Conservation (phyloP, 2,888 invertebrate genomes). For the Lasioglossum pauxillum region DNA sequence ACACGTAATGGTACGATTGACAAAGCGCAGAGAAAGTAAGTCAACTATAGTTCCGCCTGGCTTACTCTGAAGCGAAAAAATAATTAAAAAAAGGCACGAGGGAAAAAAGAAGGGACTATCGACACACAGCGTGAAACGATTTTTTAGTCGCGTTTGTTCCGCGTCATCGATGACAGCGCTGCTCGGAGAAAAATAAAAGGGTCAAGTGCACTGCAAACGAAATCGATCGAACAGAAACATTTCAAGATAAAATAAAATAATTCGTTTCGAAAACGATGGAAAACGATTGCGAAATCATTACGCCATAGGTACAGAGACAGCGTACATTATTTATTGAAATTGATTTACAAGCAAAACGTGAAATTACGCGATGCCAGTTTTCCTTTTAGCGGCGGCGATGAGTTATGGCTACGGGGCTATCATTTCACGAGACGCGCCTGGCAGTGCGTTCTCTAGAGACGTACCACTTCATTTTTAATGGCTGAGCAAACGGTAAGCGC, state of each 20-base stretch:
- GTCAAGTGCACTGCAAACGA: neutral
- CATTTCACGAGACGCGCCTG: constrained; percentile 48
- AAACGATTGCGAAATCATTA: constrained; percentile 17
- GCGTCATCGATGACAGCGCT: neutral
- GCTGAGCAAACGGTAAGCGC: neutral
- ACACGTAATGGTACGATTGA: neutral
- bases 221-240: neutral
- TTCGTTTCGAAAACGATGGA: neutral
- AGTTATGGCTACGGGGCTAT: constrained; percentile 46
- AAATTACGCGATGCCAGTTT: constrained; percentile 28
- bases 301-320: constrained; percentile 3
- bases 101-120: neutral
- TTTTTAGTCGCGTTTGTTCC: neutral
- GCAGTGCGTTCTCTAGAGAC: constrained; percentile 20
- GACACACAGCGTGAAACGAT: neutral
- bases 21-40: too few species aligned
- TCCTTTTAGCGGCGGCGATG: constrained; percentile 20
- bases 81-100: neutral
- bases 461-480: constrained; percentile 54
- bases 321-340: constrained; percentile 30
- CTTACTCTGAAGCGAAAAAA: neutral
- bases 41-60: neutral
- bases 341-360: constrained; percentile 23
- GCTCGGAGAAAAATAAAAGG: neutral
- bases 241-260: neutral